Evolutionary conservation across 1,140 invertebrate genomes (phyloP).

Genomic region (Thereuonema tuberculata): DNA sequence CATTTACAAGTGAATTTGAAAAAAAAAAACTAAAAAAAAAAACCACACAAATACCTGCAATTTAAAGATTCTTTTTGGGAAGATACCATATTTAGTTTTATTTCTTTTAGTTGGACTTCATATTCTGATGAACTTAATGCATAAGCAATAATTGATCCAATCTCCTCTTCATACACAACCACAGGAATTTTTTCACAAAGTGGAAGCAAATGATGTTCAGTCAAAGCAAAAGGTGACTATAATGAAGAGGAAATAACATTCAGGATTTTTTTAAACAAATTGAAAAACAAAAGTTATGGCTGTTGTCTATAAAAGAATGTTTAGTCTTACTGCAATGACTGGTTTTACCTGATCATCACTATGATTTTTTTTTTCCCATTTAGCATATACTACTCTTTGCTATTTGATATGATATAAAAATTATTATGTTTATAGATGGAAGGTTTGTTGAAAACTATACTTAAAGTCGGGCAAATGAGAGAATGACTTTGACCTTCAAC

Average conservation of each 20-base stretch:
- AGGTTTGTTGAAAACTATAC: too few species aligned
- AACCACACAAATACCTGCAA: slow-evolving; percentile 9
- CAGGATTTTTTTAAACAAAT: neutral
- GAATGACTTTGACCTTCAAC: too few species aligned
- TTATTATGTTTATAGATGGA: too few species aligned
- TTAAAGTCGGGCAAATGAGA: too few species aligned
- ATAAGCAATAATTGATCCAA: slow-evolving; percentile 80
- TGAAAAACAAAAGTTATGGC: neutral
- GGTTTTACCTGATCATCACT: too few species aligned
- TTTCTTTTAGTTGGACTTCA: slow-evolving; percentile 43
- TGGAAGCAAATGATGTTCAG: slow-evolving; percentile 48
- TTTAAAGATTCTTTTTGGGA: slow-evolving; percentile 16
- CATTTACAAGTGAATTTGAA: too few species aligned
- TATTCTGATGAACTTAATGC: slow-evolving; percentile 58
- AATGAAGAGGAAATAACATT: slow-evolving; percentile 14
- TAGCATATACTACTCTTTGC: too few species aligned
- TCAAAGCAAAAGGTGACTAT: slow-evolving; percentile 41
- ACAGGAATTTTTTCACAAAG: slow-evolving; percentile 47
- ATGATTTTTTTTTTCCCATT: too few species aligned
- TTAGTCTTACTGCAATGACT: too few species aligned
- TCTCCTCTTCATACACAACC: slow-evolving; percentile 67
- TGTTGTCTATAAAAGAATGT: neutral
- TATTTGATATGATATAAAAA: too few species aligned
- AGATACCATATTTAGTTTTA: slow-evolving; percentile 18
- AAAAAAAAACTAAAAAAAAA: too few species aligned